Percentiles rank a stretch among this genome's conserved stretches.
Conservation (phyloP, 2,113 vertebrate genomes). For the Crocuta crocuta region DNA sequence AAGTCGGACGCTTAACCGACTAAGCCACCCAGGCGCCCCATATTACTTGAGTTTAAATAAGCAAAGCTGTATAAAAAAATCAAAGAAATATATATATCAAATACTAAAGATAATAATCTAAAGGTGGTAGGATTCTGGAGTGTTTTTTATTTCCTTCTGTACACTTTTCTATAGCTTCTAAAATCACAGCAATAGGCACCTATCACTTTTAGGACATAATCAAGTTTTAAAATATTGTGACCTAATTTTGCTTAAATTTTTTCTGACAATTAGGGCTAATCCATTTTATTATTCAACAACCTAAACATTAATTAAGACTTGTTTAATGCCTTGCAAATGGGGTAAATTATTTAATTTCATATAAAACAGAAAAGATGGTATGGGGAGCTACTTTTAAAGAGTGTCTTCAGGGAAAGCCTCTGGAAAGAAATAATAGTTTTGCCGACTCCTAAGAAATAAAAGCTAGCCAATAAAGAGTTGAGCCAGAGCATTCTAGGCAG, state of each 20-base stretch:
- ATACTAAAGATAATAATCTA: background rate
- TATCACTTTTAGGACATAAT: background rate
- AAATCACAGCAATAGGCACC: background rate
- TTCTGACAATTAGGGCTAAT: background rate
- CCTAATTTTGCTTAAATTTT: slow-evolving; percentile 19
- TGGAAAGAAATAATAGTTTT: background rate
- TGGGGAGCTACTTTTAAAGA: background rate
- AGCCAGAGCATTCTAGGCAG: background rate
- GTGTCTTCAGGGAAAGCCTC: background rate
- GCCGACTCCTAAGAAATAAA: background rate
- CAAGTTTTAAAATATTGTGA: background rate
- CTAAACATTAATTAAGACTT: background rate
- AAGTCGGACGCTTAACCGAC: too few relatives aligned
- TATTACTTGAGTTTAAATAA: background rate
- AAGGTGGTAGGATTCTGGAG: background rate
- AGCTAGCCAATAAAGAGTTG: background rate
- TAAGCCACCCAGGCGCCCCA: too few relatives aligned
- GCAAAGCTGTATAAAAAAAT: background rate
- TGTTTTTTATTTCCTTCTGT: background rate
- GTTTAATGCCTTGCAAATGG: background rate
- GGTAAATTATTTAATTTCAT: background rate
- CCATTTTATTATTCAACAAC: background rate
- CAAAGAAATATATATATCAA: background rate
- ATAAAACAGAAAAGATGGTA: background rate
- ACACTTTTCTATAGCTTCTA: background rate